These are phyloP conservation scores for Pardalotus punctatus DNA, from an alignment of 2,113 vertebrate genomes.

Conservation along the genomic window DNA sequence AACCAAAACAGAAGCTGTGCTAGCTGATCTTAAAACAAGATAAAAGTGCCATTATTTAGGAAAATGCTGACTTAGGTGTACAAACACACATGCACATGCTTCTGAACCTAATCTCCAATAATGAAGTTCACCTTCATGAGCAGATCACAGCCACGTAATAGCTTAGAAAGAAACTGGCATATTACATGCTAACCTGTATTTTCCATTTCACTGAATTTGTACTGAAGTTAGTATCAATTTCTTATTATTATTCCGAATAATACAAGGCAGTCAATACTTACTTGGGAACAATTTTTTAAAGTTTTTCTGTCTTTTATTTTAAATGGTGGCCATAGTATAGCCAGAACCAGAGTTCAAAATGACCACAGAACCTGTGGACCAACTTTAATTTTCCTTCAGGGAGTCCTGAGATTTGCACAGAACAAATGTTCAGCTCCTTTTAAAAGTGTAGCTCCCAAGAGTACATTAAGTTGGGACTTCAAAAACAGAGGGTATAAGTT, in stretches of 20 bases:
- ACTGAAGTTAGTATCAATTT: neutral
- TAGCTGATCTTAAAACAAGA: neutral
- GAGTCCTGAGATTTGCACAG: neutral
- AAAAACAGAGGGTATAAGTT: neutral
- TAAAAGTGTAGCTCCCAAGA: neutral
- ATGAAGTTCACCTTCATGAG: neutral
- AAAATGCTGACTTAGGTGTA: neutral
- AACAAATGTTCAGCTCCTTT: neutral
- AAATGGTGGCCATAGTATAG: neutral
- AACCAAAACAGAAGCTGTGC: neutral
- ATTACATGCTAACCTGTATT: neutral
- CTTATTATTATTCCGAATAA: neutral
- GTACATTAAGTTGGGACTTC: neutral
- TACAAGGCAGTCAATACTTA: neutral
- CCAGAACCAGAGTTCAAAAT: neutral
- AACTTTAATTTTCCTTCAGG: neutral
- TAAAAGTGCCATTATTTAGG: neutral
- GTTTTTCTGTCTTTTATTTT: neutral
- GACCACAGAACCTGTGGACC: neutral
- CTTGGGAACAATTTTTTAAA: neutral
- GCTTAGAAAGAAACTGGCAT: neutral
- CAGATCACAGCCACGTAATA: neutral
- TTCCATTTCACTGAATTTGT: neutral
- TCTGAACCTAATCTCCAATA: neutral
- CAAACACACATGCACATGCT: conserved; percentile 17